Conservation (phyloP, 2,113 vertebrate genomes). For the Gymnarchus niloticus region DNA sequence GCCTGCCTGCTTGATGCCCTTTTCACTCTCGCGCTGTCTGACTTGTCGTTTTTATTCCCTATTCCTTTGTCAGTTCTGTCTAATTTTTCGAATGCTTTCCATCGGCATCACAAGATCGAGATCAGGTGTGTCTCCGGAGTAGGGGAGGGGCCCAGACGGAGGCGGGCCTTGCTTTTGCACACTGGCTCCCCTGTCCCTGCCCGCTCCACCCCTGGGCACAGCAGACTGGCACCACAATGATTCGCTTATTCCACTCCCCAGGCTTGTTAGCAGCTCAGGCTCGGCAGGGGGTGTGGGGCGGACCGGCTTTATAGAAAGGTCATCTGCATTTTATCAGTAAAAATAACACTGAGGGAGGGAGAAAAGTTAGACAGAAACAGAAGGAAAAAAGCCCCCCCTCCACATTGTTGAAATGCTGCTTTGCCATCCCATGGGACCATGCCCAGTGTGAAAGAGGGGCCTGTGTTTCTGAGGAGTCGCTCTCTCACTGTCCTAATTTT, state of each 20-base stretch:
- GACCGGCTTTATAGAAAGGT: conserved; percentile 21
- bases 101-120: background rate
- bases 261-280: conserved; percentile 49
- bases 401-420: background rate
- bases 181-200: conserved; percentile 40
- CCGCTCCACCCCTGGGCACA: conserved; percentile 62
- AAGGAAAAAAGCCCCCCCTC: background rate
- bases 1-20: background rate
- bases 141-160: conserved; percentile 2
- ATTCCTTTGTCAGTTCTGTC: background rate
- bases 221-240: conserved; percentile 65
- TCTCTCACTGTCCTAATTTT: background rate
- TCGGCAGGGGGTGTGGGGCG: conserved; percentile 17
- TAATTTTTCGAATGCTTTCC: conserved; percentile 3
- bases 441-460: no score
- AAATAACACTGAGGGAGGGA: background rate
- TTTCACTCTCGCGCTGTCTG: background rate
- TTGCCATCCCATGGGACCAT: background rate
- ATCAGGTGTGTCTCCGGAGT: conserved; percentile 17
- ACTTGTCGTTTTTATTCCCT: background rate
- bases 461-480: background rate
- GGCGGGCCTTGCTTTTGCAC: conserved; percentile 17
- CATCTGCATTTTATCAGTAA: conserved; percentile 20
- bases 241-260: conserved; percentile 63
- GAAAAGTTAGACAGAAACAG: background rate